A percentile compares a stretch with the other conserved stretches of the same genome.
These are phyloP conservation scores for Haliaeetus leucogaster DNA, from an alignment of 2,113 vertebrate species.

Conservation along the genomic window DNA sequence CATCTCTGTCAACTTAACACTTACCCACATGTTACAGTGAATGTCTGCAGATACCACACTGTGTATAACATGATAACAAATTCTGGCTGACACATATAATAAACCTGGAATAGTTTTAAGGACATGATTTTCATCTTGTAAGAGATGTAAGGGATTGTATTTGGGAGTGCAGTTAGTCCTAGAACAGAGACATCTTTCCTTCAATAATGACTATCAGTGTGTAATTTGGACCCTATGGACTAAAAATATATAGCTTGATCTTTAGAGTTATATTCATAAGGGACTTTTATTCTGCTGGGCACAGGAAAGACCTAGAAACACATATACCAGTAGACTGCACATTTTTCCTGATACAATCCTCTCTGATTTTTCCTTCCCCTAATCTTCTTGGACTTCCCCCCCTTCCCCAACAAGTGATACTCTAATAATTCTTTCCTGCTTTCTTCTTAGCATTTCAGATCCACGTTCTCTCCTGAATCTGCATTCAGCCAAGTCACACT, in stretches of 20 bases:
- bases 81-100: neutral
- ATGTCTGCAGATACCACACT: neutral
- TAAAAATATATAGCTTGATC: neutral
- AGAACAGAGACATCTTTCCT: neutral
- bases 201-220: neutral
- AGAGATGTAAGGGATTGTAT: neutral
- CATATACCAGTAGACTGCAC: no score
- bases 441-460: neutral
- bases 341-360: neutral
- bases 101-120: neutral
- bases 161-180: neutral
- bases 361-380: neutral
- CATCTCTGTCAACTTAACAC: neutral
- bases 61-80: neutral
- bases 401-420: neutral
- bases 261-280: neutral
- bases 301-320: neutral
- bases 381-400: neutral
- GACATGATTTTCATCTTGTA: neutral
- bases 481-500: neutral
- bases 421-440: neutral
- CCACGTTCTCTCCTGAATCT: neutral
- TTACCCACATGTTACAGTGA: neutral
- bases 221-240: neutral
- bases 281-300: neutral